Conservation (phyloP, 2,797 vertebrate genomes). For the Dendrocincla tyrannina region DNA sequence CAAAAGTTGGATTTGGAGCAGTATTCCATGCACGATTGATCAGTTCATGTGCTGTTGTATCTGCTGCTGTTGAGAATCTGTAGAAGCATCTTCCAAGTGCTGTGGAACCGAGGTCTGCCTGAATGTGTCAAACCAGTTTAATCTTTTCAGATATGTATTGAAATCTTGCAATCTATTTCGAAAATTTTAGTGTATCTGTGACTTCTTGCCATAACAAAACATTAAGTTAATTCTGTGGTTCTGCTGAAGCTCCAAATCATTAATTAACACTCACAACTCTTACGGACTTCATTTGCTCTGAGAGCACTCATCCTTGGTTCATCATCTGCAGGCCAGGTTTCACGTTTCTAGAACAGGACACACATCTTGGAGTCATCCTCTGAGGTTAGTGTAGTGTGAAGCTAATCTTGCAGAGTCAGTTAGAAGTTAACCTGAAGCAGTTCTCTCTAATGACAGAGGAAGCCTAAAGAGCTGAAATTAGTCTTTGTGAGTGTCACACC, state of each 20-base stretch:
- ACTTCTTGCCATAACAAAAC: neutral
- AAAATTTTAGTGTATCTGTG: neutral
- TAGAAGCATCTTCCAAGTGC: neutral
- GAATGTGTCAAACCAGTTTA: neutral
- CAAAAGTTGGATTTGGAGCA: neutral
- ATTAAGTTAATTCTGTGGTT: neutral
- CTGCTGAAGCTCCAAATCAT: neutral
- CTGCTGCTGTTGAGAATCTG: neutral
- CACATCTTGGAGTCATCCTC: neutral
- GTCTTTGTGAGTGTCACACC: neutral
- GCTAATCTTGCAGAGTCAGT: neutral
- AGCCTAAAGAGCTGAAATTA: neutral
- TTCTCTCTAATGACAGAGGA: neutral
- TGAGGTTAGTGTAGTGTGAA: neutral
- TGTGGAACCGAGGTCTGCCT: neutral
- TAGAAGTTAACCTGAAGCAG: neutral
- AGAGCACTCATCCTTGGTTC: neutral
- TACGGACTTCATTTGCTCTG: fast-evolving
- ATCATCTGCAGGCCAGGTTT: neutral
- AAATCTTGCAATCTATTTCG: neutral
- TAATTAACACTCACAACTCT: fast-evolving
- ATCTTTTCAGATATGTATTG: neutral
- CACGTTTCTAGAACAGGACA: neutral
- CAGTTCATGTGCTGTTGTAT: neutral
- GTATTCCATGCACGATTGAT: neutral